phyloP scores from a whole-genome alignment of 2,888 invertebrate genomes.

The Mimachlamys varia region DNA sequence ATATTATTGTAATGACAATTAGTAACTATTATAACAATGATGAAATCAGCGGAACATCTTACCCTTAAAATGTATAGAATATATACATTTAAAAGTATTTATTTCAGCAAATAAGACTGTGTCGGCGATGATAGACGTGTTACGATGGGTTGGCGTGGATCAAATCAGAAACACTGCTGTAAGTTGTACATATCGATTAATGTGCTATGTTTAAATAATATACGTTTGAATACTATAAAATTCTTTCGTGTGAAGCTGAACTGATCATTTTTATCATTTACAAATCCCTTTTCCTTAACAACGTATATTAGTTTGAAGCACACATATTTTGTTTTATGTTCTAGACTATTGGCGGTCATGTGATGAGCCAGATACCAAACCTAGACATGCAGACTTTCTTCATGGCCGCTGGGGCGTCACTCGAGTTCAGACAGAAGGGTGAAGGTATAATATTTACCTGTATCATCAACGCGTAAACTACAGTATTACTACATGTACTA shows the following conservation, averaged over 20 bases:
- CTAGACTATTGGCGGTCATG: slow-evolving; percentile 93
- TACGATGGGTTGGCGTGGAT: slow-evolving; percentile 87
- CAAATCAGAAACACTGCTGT: slow-evolving; percentile 96
- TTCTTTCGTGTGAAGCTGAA: not conserved
- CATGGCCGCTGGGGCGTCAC: slow-evolving; percentile 86
- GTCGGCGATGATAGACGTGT: slow-evolving; percentile 40
- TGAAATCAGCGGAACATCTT: too few species aligned
- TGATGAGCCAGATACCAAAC: slow-evolving; percentile 96
- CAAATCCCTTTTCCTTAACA: too few species aligned
- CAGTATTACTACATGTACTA: not conserved
- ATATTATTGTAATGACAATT: not conserved
- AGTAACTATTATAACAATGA: too few species aligned
- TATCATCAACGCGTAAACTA: not conserved
- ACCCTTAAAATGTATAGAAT: not conserved
- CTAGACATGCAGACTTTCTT: slow-evolving; percentile 97
- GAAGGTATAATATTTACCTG: not conserved
- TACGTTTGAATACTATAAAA: too few species aligned
- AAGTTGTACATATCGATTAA: slow-evolving; percentile 52
- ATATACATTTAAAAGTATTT: not conserved
- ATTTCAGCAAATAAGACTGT: slow-evolving; percentile 10
- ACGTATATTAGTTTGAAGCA: not conserved
- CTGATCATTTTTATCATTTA: too few species aligned
- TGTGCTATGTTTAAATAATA: not conserved
- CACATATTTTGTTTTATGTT: slow-evolving; percentile 47
- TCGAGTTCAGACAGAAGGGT: slow-evolving; percentile 54